Evolutionary conservation across 2,888 invertebrate species (phyloP), one percentile per base, ranked within the genome.

Genomic region (Ennomos quercinarius): DNA sequence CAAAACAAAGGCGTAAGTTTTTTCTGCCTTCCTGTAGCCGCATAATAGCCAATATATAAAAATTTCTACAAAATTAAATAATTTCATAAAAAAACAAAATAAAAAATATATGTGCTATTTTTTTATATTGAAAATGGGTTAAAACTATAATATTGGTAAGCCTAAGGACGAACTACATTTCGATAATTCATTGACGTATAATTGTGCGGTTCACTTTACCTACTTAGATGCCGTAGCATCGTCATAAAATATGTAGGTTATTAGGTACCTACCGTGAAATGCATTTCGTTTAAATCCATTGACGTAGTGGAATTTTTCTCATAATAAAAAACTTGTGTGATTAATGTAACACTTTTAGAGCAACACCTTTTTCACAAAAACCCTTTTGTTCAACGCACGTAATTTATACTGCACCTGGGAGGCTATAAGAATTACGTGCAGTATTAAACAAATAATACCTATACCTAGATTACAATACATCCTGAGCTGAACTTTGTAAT

Each of bases 301-400:
- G 42, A 48, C 55, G 43, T 55, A 42, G 48, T 45, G 44, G 46
- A 48, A 55, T 47, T 40, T 54, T 54, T 13, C 35, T 38, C 27
- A 38, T 12, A 43, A 43, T 45, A 9, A 40, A 35, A 13, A 2
- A 27, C 27, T 27, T 27, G 27, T 6, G 27, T 6, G 27, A 6
- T 27, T 27, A 27, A 6, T 27, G 27, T 27, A 27, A 27, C 12
- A 44, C n/a, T 9, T n/a, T 27, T 27, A 27, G 27, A 27, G 37
- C 13, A 9, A 37, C 13, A 34, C 36, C 41, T 36, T 41, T 41
- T 27, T 38, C n/a, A 34, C n/a, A 46, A 43, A 27, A 43, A 12
- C n/a, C 2, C 10, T 34, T 40, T 40, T 39, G 11, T 40, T 40
- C n/a, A 8, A n/a, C 34, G 49, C 56, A 49, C 56, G 56, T 56